Evolutionary conservation across 92 coral and sea anemone species (phyloP), one percentile per base, ranked within the genome.

Genomic region (Metridium senile): DNA sequence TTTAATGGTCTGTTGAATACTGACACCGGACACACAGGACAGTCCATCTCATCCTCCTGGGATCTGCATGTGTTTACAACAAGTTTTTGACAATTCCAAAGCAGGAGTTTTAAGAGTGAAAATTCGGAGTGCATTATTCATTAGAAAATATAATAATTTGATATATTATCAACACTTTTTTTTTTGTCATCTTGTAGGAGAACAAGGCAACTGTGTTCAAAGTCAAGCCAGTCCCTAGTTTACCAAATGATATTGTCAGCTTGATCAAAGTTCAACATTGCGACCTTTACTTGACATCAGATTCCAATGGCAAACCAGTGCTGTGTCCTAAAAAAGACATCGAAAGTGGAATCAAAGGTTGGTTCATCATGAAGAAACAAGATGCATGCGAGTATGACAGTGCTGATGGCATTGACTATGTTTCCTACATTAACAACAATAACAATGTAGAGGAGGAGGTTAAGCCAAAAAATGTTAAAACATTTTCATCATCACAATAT

Each of bases 251-350:
- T 25, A n/a, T n/a, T n/a, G n/a, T n/a, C n/a, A n/a, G n/a, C n/a
- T n/a, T n/a, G n/a, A n/a, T n/a, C n/a, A n/a, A n/a, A n/a, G n/a
- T n/a, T n/a, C n/a, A n/a, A n/a, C n/a, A n/a, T n/a, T n/a, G n/a
- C n/a, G n/a, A n/a, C n/a, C 69, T 33, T 17, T 74, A 74, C 70
- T 11, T 74, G 34, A 58, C 43, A 10, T 53, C 79, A 2, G 79
- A 74, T 26, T 31, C 58, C 22, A 23, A 23, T 33, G 79, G 79
- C 1, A 30, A 27, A 8, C 33, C 65, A 21, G 25, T 13, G 2
- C 43, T 74, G 79, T 22, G 49, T 28, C 33, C 21, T 1, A 28
- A 11, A 18, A 25, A 74, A 1, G 57, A 17, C 18, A 18, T 23
- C 10, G 35, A 26, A 4, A 35, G 43, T 27, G n/a, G n/a, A n/a